These are phyloP conservation scores for Acleris literana DNA, from an alignment of 2,888 invertebrate genomes.

Conservation along the genomic window DNA sequence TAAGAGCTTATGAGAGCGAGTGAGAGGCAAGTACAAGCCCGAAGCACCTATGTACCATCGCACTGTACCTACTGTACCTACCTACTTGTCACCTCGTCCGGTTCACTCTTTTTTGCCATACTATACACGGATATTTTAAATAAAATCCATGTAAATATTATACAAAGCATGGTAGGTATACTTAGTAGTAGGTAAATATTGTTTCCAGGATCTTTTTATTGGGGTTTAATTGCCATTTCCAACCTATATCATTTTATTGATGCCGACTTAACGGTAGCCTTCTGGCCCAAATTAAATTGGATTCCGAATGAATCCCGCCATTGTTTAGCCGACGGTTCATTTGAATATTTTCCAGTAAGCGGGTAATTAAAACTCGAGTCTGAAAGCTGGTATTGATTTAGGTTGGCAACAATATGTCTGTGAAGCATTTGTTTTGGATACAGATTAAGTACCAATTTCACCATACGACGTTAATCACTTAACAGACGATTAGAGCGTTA, in stretches of 20 bases:
- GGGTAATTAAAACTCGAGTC: slow-evolving; percentile 51
- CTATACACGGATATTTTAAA: no score
- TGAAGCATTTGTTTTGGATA: no score
- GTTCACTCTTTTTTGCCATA: no score
- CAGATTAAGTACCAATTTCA: no score
- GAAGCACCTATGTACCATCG: no score
- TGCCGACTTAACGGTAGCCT: slow-evolving; percentile 36
- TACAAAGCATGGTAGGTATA: neutral
- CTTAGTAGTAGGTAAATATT: slow-evolving; percentile 22
- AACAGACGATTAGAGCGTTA: no score
- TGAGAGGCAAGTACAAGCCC: no score
- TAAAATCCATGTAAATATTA: neutral
- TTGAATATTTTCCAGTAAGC: slow-evolving; percentile 61
- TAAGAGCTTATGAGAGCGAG: no score
- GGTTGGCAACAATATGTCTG: neutral
- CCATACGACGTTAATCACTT: no score
- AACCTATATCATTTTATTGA: slow-evolving; percentile 41
- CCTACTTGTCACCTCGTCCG: no score
- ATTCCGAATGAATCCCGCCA: slow-evolving; percentile 46
- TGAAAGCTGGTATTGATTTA: slow-evolving; percentile 4
- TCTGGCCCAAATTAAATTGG: slow-evolving; percentile 46
- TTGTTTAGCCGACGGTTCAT: slow-evolving; percentile 54
- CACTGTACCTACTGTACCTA: no score
- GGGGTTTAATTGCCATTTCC: slow-evolving; percentile 25
- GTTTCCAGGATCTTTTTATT: slow-evolving; percentile 13